Base-by-base conservation (phyloP, 2,797 vertebrate genomes). In the Enoplosus armatus region DNA sequence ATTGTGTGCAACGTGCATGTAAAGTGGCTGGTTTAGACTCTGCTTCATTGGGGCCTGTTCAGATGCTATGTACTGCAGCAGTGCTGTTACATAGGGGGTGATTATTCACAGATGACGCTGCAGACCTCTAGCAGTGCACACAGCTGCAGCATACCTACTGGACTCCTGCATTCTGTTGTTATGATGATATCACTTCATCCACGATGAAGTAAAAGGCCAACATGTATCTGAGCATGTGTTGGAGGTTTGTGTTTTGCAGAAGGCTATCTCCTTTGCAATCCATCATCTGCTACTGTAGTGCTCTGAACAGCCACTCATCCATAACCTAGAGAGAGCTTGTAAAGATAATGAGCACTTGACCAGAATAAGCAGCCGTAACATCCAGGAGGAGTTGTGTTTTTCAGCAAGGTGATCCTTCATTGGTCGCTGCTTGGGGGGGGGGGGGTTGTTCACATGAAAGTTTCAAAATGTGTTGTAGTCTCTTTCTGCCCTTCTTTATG, bases 1-100 rank as follows among this genome's bases (percentile, higher is more conserved):
- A 39, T 75, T 63, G 47, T 77, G 74, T 77, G 83, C 67, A 72
- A 47, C 61, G 71, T 89, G 87, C 87, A 90, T 92, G 87, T 78
- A 83, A 83, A 86, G 72, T 73, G 72, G 79, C 83, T 74, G 64
- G 50, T 87, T 86, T 86, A 63, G 7, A 67, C 47, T 87, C 43
- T 64, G 84, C 75, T 79, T 78, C 72, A 70, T 62, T 11, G 58
- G 47, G 91, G 88, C 88, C 89, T 75, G 62, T 75, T 86, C 56
- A 75, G 48, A 75, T 62, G 79, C 54, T 61, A 65, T 81, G 59
- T 56, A 43, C 67, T 81, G 78, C 79, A 79, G 80, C 67, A 79
- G 50, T 43, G 37, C 61, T 72, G 53, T 47, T 72, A 75, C 35
- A 43, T 48, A 68, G 59, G 31, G 74, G n/a, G 56, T 0, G 22